Conservation (phyloP, 2,113 vertebrate species). For the Coptodon rendalli region DNA sequence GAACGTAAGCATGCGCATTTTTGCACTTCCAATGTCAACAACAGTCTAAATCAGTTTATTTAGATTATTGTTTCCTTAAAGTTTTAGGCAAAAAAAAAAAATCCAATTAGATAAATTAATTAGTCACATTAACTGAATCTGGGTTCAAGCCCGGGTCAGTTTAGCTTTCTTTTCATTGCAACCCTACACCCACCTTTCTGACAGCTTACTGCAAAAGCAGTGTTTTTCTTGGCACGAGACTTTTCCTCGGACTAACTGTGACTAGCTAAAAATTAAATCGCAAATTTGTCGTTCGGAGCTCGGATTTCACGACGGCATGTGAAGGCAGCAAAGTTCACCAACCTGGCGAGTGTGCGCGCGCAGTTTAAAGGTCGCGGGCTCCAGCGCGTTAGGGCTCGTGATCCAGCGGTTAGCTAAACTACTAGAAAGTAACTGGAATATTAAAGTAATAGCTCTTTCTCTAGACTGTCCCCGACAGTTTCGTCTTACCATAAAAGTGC, state of each 20-base stretch:
- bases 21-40: background rate
- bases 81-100: background rate
- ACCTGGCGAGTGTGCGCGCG: slow-evolving; percentile 9
- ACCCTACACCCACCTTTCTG: background rate
- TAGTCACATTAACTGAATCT: background rate
- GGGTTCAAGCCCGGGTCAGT: background rate
- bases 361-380: slow-evolving; percentile 20
- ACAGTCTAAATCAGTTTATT: background rate
- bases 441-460: background rate
- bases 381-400: background rate
- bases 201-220: background rate
- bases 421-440: background rate
- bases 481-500: background rate
- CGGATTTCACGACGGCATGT: background rate
- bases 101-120: background rate
- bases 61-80: background rate
- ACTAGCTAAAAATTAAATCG: background rate
- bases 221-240: background rate
- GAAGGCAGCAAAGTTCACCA: slow-evolving; percentile 23
- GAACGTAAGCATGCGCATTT: background rate
- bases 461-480: background rate
- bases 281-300: rapidly evolving
- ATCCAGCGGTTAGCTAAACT: background rate
- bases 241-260: background rate
- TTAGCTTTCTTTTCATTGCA: background rate